These are phyloP conservation scores for Anadara kagoshimensis DNA, from an alignment of 1,140 invertebrate species.

Conservation along the genomic window DNA sequence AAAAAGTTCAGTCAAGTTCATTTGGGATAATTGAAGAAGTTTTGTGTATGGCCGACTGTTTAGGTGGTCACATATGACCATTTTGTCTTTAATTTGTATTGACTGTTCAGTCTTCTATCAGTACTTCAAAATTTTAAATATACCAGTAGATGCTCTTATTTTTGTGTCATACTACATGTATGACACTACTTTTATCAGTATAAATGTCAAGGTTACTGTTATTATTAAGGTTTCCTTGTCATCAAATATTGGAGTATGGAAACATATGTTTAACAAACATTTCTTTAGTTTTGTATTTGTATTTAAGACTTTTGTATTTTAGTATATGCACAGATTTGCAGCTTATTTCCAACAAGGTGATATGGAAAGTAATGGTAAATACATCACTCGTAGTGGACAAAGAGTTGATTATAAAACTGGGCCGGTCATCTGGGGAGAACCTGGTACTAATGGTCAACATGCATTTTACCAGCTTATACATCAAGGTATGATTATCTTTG, in stretches of 20 bases:
- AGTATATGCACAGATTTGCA: slow-evolving; percentile 98
- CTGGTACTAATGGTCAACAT: slow-evolving; percentile 97
- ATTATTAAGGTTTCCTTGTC: too few species aligned
- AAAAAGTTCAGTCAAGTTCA: too few species aligned
- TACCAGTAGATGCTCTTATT: too few species aligned
- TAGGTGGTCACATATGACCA: too few species aligned
- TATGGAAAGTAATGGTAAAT: slow-evolving; percentile 99
- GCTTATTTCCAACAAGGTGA: slow-evolving; percentile 99
- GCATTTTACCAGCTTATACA: slow-evolving; percentile 75
- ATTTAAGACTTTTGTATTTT: slow-evolving; percentile 62
- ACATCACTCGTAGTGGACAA: slow-evolving; percentile 84
- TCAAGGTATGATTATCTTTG: too few species aligned
- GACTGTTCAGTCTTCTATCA: too few species aligned
- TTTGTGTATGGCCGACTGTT: too few species aligned
- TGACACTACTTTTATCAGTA: neutral
- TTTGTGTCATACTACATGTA: neutral
- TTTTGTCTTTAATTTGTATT: too few species aligned
- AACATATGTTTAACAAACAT: neutral
- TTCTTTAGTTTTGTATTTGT: neutral
- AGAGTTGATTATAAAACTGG: slow-evolving; percentile 89
- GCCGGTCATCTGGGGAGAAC: slow-evolving; percentile 96
- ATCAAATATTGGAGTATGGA: too few species aligned
- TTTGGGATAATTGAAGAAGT: too few species aligned
- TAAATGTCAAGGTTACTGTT: neutral
- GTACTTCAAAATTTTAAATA: too few species aligned